phyloP scores from a whole-genome alignment of 2,888 invertebrate genomes.

The Epiblema foenella region DNA sequence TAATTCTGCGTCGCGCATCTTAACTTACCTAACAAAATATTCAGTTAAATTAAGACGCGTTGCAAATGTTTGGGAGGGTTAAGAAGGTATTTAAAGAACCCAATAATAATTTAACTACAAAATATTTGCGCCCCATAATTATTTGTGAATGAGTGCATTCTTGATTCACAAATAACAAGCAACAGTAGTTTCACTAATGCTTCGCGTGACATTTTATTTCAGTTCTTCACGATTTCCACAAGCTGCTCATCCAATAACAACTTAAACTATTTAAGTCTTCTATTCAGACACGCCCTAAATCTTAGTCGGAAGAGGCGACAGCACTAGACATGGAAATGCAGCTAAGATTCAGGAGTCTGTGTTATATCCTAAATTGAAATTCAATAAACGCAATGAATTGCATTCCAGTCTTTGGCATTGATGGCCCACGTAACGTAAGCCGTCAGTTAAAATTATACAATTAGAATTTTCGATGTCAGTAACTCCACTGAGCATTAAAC shows the following conservation, averaged over 20 bases:
- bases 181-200: conserved; percentile 1
- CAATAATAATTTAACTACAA: neutral
- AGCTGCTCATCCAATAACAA: conserved; percentile 22
- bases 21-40: too few relatives aligned
- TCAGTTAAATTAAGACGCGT: neutral
- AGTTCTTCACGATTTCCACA: conserved; percentile 7
- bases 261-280: conserved; percentile 41
- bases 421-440: conserved; percentile 49
- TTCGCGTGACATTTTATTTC: conserved; percentile 3
- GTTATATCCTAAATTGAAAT: conserved; percentile 43
- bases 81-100: neutral
- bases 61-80: neutral
- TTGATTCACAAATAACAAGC: conserved; percentile 2
- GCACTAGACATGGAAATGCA: conserved; percentile 35
- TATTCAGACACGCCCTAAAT: conserved; percentile 38
- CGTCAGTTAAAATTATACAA: conserved; percentile 22
- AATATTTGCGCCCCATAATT: neutral
- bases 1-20: too few relatives aligned
- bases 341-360: conserved; percentile 42
- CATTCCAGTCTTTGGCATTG: conserved; percentile 63
- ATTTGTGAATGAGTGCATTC: conserved; percentile 2
- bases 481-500: conserved; percentile 5
- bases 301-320: conserved; percentile 33
- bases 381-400: conserved; percentile 48
- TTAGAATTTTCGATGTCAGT: conserved; percentile 20